Evolutionary conservation across 1,140 invertebrate genomes (phyloP).

Genomic region (Drosophila pectinifera): DNA sequence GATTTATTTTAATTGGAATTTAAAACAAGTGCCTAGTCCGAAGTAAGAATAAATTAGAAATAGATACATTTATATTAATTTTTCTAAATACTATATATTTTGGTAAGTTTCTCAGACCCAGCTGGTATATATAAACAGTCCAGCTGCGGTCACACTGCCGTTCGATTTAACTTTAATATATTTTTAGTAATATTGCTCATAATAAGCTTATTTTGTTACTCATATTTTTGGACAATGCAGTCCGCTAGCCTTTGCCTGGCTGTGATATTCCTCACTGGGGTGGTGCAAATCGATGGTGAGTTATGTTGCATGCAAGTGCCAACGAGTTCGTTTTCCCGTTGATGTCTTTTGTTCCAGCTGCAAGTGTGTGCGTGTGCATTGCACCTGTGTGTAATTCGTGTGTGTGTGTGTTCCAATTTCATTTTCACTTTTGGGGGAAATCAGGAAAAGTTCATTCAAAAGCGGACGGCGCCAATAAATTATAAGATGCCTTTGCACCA

Average conservation of each 20-base stretch:
- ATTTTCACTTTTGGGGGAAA: constrained; percentile 25
- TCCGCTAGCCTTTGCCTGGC: constrained; percentile 19
- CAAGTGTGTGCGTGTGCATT: constrained; percentile 11
- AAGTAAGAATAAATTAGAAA: no score
- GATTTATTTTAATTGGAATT: no score
- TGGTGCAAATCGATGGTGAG: constrained; percentile 32
- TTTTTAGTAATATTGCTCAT: background rate
- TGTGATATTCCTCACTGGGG: constrained; percentile 33
- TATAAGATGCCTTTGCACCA: background rate
- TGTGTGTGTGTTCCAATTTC: constrained; percentile 22
- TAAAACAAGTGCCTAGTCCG: no score
- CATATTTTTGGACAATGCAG: constrained; percentile 21
- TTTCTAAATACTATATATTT: no score
- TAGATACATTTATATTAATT: no score
- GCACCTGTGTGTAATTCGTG: constrained; percentile 6
- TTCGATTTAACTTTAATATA: constrained; percentile 9
- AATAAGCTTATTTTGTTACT: background rate
- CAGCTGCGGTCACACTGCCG: constrained; percentile 1
- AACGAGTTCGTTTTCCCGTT: constrained; percentile 38
- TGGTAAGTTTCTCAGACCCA: no score
- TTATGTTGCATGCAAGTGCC: background rate
- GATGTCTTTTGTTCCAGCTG: constrained; percentile 37
- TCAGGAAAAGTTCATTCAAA: constrained; percentile 1
- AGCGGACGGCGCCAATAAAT: background rate
- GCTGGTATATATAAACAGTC: constrained; percentile 2